These are phyloP conservation scores for Tetranychus truncatus DNA, from an alignment of 2,888 invertebrate species.

Conservation along the genomic window DNA sequence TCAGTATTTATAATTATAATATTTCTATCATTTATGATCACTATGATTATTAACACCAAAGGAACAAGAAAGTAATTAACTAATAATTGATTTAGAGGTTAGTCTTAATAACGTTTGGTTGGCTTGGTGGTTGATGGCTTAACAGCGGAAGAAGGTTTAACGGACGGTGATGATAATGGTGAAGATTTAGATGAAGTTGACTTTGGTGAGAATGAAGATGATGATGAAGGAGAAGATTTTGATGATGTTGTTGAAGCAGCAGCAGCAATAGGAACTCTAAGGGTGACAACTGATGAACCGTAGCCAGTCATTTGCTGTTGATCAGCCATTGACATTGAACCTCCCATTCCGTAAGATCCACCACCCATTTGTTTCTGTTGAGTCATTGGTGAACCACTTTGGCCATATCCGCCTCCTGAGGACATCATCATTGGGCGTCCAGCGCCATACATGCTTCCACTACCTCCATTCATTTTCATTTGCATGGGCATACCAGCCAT, in stretches of 20 bases:
- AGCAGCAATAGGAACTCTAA: slow-evolving; percentile 5
- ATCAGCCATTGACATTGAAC: neutral
- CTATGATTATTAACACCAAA: neutral
- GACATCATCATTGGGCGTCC: slow-evolving; percentile 1
- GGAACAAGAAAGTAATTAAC: neutral
- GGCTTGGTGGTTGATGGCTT: neutral
- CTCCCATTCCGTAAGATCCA: neutral
- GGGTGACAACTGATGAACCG: slow-evolving; percentile 7
- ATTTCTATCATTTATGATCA: neutral
- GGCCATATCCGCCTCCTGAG: neutral
- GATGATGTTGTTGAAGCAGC: neutral
- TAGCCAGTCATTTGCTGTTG: neutral
- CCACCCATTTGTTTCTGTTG: neutral
- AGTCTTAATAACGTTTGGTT: neutral
- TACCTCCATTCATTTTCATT: neutral
- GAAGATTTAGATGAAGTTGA: neutral
- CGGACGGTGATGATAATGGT: neutral
- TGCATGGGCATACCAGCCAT: slow-evolving; percentile 9
- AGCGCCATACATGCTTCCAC: neutral
- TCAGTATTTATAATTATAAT: too few species aligned
- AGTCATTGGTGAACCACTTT: neutral
- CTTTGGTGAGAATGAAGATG: neutral
- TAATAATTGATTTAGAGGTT: neutral
- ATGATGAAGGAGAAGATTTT: neutral
- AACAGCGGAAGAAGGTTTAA: neutral